phyloP scores from a whole-genome alignment of 2,797 vertebrate genomes.

The Miichthys miiuy region DNA sequence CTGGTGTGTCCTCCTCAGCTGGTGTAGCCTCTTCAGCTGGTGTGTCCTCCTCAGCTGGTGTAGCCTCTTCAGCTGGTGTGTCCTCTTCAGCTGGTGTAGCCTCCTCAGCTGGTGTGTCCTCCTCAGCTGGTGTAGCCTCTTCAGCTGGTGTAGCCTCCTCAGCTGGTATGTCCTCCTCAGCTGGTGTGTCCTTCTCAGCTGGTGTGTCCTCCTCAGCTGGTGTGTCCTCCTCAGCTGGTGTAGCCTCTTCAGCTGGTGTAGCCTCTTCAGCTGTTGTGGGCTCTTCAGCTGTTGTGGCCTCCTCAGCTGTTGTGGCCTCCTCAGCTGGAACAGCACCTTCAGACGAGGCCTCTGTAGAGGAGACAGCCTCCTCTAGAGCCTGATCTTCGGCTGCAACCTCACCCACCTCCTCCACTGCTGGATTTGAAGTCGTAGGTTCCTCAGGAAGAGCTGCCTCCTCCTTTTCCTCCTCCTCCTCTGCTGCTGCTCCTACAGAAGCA shows the following conservation, averaged over 20 bases:
- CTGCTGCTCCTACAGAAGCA: slow-evolving; percentile 16
- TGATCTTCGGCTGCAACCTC: slow-evolving; percentile 27
- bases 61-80: no score
- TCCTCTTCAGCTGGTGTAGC: neutral
- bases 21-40: slow-evolving; percentile 11
- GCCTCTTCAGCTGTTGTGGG: neutral
- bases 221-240: slow-evolving; percentile 18
- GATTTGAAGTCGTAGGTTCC: slow-evolving; percentile 15
- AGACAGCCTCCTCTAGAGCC: slow-evolving; percentile 7
- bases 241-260: neutral
- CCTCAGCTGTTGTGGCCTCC: neutral
- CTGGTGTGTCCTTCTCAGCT: no score
- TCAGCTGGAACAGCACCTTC: slow-evolving; percentile 27
- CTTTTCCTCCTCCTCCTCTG: slow-evolving; percentile 7
- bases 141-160: slow-evolving; percentile 2
- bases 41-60: no score
- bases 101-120: slow-evolving; percentile 14
- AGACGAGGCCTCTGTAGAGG: slow-evolving; percentile 5
- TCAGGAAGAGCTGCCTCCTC: slow-evolving; percentile 4
- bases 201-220: slow-evolving; percentile 2
- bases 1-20: neutral
- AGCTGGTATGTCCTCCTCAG: neutral
- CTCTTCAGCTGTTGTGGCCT: slow-evolving; percentile 8
- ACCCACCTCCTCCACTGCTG: slow-evolving; percentile 22
- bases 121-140: no score